Evolutionary conservation across 1,140 invertebrate species (phyloP), one percentile per base, ranked within the genome.

Genomic region (Drosophila pruinosa): DNA sequence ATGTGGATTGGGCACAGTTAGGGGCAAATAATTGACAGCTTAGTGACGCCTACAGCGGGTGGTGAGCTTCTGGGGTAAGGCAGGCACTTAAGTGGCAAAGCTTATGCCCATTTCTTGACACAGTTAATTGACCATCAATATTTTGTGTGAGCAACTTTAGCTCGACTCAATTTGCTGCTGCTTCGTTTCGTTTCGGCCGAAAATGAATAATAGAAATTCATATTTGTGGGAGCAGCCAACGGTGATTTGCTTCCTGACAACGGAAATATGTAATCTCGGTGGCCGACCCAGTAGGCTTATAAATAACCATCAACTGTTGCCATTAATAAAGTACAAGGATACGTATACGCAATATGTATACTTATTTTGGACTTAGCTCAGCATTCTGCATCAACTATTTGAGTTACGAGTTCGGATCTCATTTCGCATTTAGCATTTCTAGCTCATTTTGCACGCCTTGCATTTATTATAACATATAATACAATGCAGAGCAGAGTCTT

Each of bases 271-370:
- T 31, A 22, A 54, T 41, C 7, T 34, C 19, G 38, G 24, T 39
- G 39, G 39, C 47, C 53, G 36, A 75, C 50, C 38, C 12, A 28
- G 69, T 62, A 63, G 61, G 72, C 52, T 39, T 54, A 65, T 50
- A 78, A 73, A 82, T 81, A 80, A 64, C 34, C 58, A 81, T 72
- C 71, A 76, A 79, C 72, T 72, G 65, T 64, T 72, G 65, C 64
- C 79, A 61, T 68, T 78, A 83, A 83, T 78, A 67, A 82, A 83
- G 71, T 65, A 45, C 39, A 63, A 14, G 38, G 19, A 36, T 36
- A 7, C n/a, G 26, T 26, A 52, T 52, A 24, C 12, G n/a, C 6
- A 26, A 48, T 48, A 47, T 5, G 24, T 4, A 34, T 19, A 19
- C 10, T 14, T 8, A 52, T 31, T 28, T 56, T 19, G 26, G 24